These are phyloP conservation scores for Mico argentatus DNA, from an alignment of 2,797 vertebrate genomes.

Conservation along the genomic window DNA sequence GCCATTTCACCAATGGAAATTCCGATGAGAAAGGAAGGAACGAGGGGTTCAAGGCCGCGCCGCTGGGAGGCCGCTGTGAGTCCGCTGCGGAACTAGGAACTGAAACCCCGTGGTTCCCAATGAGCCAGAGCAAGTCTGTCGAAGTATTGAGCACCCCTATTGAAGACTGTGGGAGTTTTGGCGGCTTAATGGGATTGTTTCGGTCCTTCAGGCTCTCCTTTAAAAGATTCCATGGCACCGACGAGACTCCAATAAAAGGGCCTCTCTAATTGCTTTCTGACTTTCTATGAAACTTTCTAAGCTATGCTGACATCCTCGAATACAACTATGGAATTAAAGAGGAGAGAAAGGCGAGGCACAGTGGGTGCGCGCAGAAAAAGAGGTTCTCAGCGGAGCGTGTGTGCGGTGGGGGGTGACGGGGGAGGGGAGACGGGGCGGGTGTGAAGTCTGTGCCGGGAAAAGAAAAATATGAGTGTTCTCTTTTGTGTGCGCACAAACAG, in stretches of 20 bases:
- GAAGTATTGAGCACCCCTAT: slow-evolving; percentile 50
- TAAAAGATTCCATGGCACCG: slow-evolving; percentile 58
- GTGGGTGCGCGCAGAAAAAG: slow-evolving; percentile 34
- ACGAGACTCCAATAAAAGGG: slow-evolving; percentile 54
- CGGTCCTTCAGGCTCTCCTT: slow-evolving; percentile 32
- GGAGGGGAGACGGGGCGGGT: slow-evolving; percentile 35
- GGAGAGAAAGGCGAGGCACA: slow-evolving; percentile 15
- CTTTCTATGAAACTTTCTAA: slow-evolving; percentile 80
- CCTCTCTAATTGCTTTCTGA: slow-evolving; percentile 79
- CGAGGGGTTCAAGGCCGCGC: slow-evolving; percentile 28
- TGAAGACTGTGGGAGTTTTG: slow-evolving; percentile 71
- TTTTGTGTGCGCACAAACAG: slow-evolving; percentile 69
- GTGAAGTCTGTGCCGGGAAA: slow-evolving; percentile 14
- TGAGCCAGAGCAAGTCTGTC: slow-evolving; percentile 41
- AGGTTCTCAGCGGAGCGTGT: slow-evolving; percentile 47
- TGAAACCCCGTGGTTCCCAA: slow-evolving; percentile 32
- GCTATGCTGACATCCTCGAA: slow-evolving; percentile 70
- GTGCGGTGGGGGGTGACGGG: slow-evolving; percentile 42
- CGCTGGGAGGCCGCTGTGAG: slow-evolving; percentile 49
- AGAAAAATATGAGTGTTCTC: slow-evolving; percentile 70
- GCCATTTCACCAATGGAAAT: slow-evolving; percentile 44
- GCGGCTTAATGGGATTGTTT: slow-evolving; percentile 69
- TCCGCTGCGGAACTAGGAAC: background rate
- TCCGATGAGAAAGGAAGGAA: slow-evolving; percentile 35
- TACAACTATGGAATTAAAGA: slow-evolving; percentile 39